Conservation (phyloP, 2,888 invertebrate species). For the Drosophila lacicola region DNA sequence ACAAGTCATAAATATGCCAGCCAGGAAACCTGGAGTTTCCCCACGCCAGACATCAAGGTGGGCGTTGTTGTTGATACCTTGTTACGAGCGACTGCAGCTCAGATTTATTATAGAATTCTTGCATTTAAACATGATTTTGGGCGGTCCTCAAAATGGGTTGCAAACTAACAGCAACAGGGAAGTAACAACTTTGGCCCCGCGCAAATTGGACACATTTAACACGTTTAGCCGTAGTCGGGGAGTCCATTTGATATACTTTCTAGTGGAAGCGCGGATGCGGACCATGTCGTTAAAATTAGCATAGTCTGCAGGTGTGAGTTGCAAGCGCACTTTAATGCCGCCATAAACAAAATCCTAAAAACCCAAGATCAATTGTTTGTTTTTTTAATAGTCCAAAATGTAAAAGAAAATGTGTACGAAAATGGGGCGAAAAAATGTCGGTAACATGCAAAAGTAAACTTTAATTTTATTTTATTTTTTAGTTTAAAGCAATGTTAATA, state of each 20-base stretch:
- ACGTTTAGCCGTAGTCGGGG: slow-evolving; percentile 17
- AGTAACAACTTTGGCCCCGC: slow-evolving; percentile 2
- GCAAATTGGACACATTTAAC: slow-evolving; percentile 31
- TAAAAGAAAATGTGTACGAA: no score
- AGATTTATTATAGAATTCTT: slow-evolving; percentile 56
- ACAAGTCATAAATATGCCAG: slow-evolving; percentile 63
- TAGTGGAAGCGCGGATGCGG: slow-evolving; percentile 7
- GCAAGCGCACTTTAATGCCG: slow-evolving; percentile 40
- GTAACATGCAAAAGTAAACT: no score
- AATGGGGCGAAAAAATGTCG: no score
- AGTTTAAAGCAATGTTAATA: no score
- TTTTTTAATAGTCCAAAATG: background rate
- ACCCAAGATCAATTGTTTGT: slow-evolving; percentile 5
- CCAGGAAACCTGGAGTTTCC: slow-evolving; percentile 47
- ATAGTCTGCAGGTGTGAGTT: slow-evolving; percentile 28
- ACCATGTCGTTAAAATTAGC: slow-evolving; percentile 39
- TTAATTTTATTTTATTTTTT: no score
- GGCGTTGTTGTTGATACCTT: slow-evolving; percentile 54
- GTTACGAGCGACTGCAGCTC: slow-evolving; percentile 36
- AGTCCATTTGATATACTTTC: slow-evolving; percentile 60
- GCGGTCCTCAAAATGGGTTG: slow-evolving; percentile 5
- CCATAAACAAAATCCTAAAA: background rate
- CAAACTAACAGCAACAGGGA: slow-evolving; percentile 15
- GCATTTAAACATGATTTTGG: slow-evolving; percentile 34
- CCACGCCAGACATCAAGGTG: slow-evolving; percentile 34